Evolutionary conservation across 1,140 invertebrate genomes (phyloP).

Genomic region (Drosophila sp.): DNA sequence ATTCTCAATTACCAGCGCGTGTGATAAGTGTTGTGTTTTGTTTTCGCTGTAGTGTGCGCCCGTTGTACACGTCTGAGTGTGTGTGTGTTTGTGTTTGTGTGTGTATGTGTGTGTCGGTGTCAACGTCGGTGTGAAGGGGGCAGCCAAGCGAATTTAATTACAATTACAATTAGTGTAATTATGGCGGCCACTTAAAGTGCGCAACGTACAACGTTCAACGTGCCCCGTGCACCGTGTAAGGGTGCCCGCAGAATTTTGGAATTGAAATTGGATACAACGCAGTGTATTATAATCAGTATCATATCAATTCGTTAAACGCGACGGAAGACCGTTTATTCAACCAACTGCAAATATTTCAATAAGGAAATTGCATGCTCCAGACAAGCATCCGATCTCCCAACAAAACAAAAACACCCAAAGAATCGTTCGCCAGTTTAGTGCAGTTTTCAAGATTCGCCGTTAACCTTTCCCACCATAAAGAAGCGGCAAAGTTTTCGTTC

Average conservation of each 20-base stretch:
- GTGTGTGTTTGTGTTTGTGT: slow-evolving; percentile 28
- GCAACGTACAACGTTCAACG: slow-evolving; percentile 25
- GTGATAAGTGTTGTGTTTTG: slow-evolving; percentile 55
- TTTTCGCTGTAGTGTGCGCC: slow-evolving; percentile 27
- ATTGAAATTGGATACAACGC: slow-evolving; percentile 32
- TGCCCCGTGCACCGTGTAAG: slow-evolving; percentile 42
- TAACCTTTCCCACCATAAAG: slow-evolving; percentile 48
- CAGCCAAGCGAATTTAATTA: slow-evolving; percentile 76
- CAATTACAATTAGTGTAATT: slow-evolving; percentile 75
- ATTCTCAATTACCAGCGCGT: slow-evolving; percentile 52
- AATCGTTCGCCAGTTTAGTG: slow-evolving; percentile 15
- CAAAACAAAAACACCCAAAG: not conserved
- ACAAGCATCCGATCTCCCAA: slow-evolving; percentile 11
- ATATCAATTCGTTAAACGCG: slow-evolving; percentile 13
- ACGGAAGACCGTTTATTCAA: slow-evolving; percentile 30
- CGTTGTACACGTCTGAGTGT: slow-evolving; percentile 37
- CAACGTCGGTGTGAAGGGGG: slow-evolving; percentile 30
- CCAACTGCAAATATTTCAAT: slow-evolving; percentile 59
- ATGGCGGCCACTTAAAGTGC: slow-evolving; percentile 68
- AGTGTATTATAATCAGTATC: slow-evolving; percentile 19
- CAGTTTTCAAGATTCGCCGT: slow-evolving; percentile 51
- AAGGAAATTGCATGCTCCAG: slow-evolving; percentile 46
- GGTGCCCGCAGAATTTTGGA: slow-evolving; percentile 70
- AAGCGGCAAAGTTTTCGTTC: slow-evolving; percentile 49
- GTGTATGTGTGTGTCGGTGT: slow-evolving; percentile 24